Evolutionary conservation across 2,113 vertebrate species (phyloP).

Genomic region (Myiopsitta monachus): DNA sequence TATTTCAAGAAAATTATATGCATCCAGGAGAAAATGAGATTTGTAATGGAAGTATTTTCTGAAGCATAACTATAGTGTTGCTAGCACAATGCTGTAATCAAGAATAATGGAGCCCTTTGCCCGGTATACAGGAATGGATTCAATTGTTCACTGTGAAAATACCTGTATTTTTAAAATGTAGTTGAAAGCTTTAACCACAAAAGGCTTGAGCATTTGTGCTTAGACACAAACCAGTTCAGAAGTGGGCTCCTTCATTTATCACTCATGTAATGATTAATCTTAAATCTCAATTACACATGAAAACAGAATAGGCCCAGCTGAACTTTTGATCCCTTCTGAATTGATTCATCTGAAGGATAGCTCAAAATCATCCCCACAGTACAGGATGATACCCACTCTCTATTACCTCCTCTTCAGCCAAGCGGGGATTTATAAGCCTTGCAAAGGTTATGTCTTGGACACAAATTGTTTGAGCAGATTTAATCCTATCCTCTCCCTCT

Average conservation of each 20-base stretch:
- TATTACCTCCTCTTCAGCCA: neutral
- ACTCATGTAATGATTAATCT: conserved; percentile 39
- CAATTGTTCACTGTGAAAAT: neutral
- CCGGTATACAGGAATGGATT: neutral
- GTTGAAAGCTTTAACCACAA: neutral
- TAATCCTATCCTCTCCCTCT: neutral
- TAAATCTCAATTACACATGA: conserved; percentile 3
- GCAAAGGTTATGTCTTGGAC: neutral
- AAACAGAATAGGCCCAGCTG: neutral
- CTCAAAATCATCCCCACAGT: neutral
- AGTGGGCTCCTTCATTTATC: neutral
- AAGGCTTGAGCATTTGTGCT: neutral
- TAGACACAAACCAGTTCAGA: conserved; percentile 4
- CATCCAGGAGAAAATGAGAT: conserved; percentile 39
- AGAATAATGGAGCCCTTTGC: conserved; percentile 45
- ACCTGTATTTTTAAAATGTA: conserved; percentile 45
- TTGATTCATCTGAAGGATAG: neutral
- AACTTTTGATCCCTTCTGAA: conserved; percentile 2
- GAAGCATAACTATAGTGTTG: conserved; percentile 8
- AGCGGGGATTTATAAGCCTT: neutral
- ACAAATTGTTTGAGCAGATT: neutral
- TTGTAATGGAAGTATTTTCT: conserved; percentile 49
- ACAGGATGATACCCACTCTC: neutral
- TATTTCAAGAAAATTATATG: conserved; percentile 44
- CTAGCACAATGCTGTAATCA: conserved; percentile 48